Conservation (phyloP, 2,113 vertebrate species). For the Desmodus rotundus region DNA sequence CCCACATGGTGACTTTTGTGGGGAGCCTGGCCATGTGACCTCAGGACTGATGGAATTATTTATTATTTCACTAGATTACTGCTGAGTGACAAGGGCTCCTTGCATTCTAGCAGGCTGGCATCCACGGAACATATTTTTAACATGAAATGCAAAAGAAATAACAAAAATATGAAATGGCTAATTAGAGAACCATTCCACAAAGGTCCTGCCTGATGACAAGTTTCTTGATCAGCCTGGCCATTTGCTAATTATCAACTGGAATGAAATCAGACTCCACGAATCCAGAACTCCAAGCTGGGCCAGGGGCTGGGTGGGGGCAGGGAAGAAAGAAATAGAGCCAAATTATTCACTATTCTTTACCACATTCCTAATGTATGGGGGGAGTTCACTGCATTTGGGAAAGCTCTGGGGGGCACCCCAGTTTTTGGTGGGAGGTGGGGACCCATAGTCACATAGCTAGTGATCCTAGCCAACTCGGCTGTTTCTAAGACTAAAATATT, state of each 20-base stretch:
- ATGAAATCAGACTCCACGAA: slow-evolving; percentile 52
- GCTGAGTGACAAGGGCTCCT: slow-evolving; percentile 41
- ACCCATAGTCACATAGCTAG: neutral
- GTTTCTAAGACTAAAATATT: neutral
- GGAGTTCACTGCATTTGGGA: neutral
- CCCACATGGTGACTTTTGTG: neutral
- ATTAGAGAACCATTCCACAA: slow-evolving; percentile 64
- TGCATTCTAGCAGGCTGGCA: slow-evolving; percentile 53
- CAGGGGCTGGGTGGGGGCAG: neutral
- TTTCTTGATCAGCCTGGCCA: slow-evolving; percentile 47
- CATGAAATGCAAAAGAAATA: slow-evolving; percentile 65
- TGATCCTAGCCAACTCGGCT: neutral
- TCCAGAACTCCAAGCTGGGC: neutral
- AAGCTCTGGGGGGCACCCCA: neutral
- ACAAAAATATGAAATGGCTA: slow-evolving; percentile 73
- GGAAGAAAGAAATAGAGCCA: neutral
- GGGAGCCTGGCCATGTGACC: neutral
- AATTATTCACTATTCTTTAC: neutral
- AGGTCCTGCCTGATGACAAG: slow-evolving; percentile 66
- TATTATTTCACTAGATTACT: slow-evolving; percentile 7
- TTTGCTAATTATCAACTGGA: slow-evolving; percentile 53
- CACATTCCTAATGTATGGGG: neutral
- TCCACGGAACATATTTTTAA: slow-evolving; percentile 62
- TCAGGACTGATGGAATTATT: neutral
- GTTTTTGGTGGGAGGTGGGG: neutral